These are phyloP conservation scores for Drosophila atripex DNA, from an alignment of 2,888 invertebrate species.

Conservation along the genomic window DNA sequence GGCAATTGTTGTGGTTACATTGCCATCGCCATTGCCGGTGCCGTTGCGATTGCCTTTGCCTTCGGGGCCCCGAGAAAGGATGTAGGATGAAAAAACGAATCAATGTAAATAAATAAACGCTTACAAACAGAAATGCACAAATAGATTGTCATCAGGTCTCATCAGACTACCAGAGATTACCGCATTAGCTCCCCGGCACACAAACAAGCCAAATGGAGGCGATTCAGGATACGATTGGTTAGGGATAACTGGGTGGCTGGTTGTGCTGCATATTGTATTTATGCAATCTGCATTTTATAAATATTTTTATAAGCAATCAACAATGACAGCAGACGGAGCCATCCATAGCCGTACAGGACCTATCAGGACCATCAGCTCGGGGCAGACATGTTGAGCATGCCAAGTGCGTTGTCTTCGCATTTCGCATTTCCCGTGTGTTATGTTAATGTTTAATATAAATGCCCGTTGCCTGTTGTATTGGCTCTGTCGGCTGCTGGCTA, in stretches of 20 bases:
- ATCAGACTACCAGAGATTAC: constrained; percentile 44
- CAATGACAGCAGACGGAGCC: constrained; percentile 54
- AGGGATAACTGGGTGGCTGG: neutral
- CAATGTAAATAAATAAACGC: constrained; percentile 71
- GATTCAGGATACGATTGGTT: constrained; percentile 1
- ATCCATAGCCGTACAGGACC: constrained; percentile 2
- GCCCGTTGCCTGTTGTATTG: constrained; percentile 67
- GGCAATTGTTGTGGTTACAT: constrained; percentile 70
- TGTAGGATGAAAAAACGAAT: constrained; percentile 18
- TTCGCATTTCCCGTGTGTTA: constrained; percentile 43
- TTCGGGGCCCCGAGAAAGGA: neutral
- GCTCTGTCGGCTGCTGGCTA: constrained; percentile 45
- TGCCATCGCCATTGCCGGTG: neutral
- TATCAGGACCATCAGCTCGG: constrained; percentile 28
- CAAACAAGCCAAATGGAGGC: constrained; percentile 12
- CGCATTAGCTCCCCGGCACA: constrained; percentile 38
- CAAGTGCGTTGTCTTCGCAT: constrained; percentile 58
- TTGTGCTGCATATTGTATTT: constrained; percentile 52
- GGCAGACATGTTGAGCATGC: constrained; percentile 64
- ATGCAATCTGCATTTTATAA: constrained; percentile 78
- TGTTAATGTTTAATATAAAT: constrained; percentile 77
- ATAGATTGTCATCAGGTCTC: constrained; percentile 51
- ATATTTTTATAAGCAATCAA: constrained; percentile 73
- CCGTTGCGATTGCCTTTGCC: constrained; percentile 14
- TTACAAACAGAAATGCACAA: constrained; percentile 57